Evolutionary conservation across 2,797 vertebrate species (phyloP), one percentile per base, ranked within the genome.

Genomic region (Cygnus olor): DNA sequence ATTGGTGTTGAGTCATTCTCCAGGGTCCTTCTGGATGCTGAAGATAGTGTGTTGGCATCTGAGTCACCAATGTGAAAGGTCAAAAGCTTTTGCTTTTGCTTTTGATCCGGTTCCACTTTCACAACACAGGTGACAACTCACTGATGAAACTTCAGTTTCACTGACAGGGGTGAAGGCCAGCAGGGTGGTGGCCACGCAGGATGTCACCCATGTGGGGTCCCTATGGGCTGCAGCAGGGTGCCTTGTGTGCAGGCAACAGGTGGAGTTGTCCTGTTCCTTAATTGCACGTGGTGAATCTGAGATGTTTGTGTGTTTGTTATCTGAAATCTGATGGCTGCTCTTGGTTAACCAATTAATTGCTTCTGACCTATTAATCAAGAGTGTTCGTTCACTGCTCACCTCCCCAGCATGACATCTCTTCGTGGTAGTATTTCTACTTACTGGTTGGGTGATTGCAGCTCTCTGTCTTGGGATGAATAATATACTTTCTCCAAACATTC

Each of bases 71-170:
- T 27, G 14, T 51, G 14, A 51, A 51, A 51, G 25, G 51, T 27
- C 51, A 51, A 51, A 51, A 51, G 27, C 51, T 53, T 53, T 53
- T 53, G 19, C 32, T 71, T 84, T 88, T 80, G 17, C 14, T 86
- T 93, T 93, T 81, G 38, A 71, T 84, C 42, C 9, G 27, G 40
- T 76, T 88, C 4, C 12, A n/a, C 95, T 93, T 95, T 88, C 30
- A 71, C 53, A 42, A 74, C 42, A 89, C 44, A 78, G 49, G 25
- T 1, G 5, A 87, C 61, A 64, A 61, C 32, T 49, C n/a, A 38
- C n/a, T 25, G 40, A 93, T 73, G 47, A 76, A 90, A 57, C 49
- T 77, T 73, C 25, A 2, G 2, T n/a, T 92, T 84, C 86, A 11
- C 47, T 44, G 30, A 53, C 24, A 38, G 49, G 15, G 60, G 60